A percentile compares a stretch with the other conserved stretches of the same genome.
phyloP scores from a whole-genome alignment of 2,888 invertebrate genomes.

The Gymnoscelis rufifasciata region DNA sequence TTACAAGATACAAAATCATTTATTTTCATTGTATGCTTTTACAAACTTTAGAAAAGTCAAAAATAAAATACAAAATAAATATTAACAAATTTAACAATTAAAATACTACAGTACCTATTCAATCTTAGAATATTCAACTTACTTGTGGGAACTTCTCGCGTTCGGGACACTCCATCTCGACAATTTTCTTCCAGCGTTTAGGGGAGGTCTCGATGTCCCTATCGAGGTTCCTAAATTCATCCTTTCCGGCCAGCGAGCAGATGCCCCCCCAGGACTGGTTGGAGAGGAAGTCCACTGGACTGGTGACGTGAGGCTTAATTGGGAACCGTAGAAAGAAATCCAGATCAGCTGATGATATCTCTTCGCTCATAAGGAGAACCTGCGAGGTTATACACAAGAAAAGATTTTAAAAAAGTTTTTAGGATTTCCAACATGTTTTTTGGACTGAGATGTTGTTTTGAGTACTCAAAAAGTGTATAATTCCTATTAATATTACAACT shows the following conservation, averaged over 20 bases:
- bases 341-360: constrained; percentile 90
- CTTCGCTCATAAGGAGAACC: constrained; percentile 92
- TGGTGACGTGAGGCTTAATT: constrained; percentile 93
- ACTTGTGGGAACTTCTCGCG: constrained; percentile 96
- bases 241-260: constrained; percentile 91
- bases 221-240: constrained; percentile 95
- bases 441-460: too few relatives aligned
- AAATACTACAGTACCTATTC: too few relatives aligned
- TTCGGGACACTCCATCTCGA: constrained; percentile 96
- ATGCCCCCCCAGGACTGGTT: constrained; percentile 97
- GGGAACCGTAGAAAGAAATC: constrained; percentile 97
- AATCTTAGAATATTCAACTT: constrained; percentile 1
- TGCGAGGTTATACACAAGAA: constrained; percentile 44
- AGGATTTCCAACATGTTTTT: too few relatives aligned
- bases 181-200: constrained; percentile 98
- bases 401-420: too few relatives aligned
- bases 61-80: too few relatives aligned
- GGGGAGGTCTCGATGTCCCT: constrained; percentile 96
- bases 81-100: too few relatives aligned
- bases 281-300: constrained; percentile 96
- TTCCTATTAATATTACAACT: too few relatives aligned
- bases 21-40: too few relatives aligned
- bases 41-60: too few relatives aligned
- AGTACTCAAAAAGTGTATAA: too few relatives aligned
- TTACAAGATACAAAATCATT: too few relatives aligned